Base-by-base conservation (phyloP, 1,140 invertebrate genomes). In the Polypedilum pembai region DNA sequence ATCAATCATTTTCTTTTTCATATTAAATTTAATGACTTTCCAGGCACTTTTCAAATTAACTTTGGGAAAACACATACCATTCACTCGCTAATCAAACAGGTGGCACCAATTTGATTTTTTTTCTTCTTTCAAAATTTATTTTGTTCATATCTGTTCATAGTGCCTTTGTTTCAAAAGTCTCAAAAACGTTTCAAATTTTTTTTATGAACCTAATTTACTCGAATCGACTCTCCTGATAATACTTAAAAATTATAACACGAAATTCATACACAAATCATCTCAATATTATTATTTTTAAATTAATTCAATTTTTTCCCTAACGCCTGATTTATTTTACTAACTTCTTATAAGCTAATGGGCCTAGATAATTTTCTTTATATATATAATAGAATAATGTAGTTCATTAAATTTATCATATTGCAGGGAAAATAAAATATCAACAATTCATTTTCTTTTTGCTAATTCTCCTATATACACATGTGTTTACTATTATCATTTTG, bases 221-320 rank as follows among this genome's bases (percentile, higher is more conserved):
- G 15, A 56, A n/a, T 56, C 45, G 45, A 56, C 45, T 56, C 3
- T 56, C 5, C 5, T 33, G 24, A 15, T 56, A 56, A 56, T 56
- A 56, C 45, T 56, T 56, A 56, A 56, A 56, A 56, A 56, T 56
- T 56, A 56, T 56, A 56, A 56, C 45, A 56, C 45, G 45, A 56
- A 56, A 56, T 56, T 56, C 45, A 56, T 56, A n/a, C 45, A 56
- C 12, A 56, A 56, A n/a, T 56, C 12, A 56, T 56, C n/a, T 56
- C 12, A 15, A 45, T 45, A 10, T 45, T 45, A 10, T 45, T 45
- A n/a, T 12, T 56, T 56, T 56, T 56, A 3, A 33, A 33, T 33
- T 33, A 33, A 33, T 33, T 33, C 24, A 33, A n/a, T n/a, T 33
- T 33, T 33, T 33, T 33, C 24, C 24, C 24, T 33, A 33, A 33